Evolutionary conservation across 2,113 vertebrate genomes (phyloP).

Genomic region (Perccottus glenii): DNA sequence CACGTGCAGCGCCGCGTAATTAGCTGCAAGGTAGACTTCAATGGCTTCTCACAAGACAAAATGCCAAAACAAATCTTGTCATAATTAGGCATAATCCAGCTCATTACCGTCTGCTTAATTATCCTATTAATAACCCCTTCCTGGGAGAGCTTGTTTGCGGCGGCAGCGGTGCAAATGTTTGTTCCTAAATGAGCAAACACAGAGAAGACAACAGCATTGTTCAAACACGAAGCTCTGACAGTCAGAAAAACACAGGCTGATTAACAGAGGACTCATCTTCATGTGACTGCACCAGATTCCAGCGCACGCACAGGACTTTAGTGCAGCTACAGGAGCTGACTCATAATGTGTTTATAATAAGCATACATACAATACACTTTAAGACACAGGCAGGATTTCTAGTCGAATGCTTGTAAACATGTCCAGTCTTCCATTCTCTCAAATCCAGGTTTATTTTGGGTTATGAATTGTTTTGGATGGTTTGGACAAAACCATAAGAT

Average conservation of each 20-base stretch:
- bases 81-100: slow-evolving; percentile 98
- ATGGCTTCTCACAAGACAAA: slow-evolving; percentile 88
- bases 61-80: slow-evolving; percentile 99
- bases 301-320: no score
- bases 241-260: slow-evolving; percentile 78
- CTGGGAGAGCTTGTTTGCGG: slow-evolving; percentile 92
- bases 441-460: no score
- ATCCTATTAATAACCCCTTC: slow-evolving; percentile 98
- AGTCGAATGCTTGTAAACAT: no score
- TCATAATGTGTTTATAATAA: no score
- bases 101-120: slow-evolving; percentile 98
- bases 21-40: slow-evolving; percentile 93
- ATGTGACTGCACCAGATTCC: slow-evolving; percentile 7
- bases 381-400: no score
- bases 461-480: no score
- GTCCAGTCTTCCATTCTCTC: no score
- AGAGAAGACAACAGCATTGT: slow-evolving; percentile 94
- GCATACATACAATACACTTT: no score
- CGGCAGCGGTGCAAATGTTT: slow-evolving; percentile 94
- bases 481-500: no score
- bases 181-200: slow-evolving; percentile 97
- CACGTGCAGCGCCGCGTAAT: slow-evolving; percentile 86
- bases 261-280: slow-evolving; percentile 70
- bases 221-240: slow-evolving; percentile 87
- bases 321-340: no score